Evolutionary conservation across 2,888 invertebrate species (phyloP).

Genomic region (Agonopterix subpropinquella): DNA sequence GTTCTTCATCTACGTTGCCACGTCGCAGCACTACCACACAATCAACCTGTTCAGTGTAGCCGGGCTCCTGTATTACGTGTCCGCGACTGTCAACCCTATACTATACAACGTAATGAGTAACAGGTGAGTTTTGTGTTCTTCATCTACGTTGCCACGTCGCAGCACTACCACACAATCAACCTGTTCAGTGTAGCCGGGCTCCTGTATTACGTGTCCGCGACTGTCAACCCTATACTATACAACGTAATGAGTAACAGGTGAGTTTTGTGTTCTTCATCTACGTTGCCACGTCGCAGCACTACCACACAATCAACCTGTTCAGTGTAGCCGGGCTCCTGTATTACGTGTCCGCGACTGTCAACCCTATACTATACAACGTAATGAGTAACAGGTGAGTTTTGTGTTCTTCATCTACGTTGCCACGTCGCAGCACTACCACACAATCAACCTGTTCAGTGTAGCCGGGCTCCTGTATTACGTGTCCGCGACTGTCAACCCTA

Average conservation of each 20-base stretch:
- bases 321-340: constrained; percentile 87
- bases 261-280: constrained; percentile 82
- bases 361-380: constrained; percentile 90
- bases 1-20: constrained; percentile 84
- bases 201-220: constrained; percentile 88
- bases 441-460: constrained; percentile 84
- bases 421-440: constrained; percentile 75
- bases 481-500: constrained; percentile 90
- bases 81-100: constrained; percentile 91
- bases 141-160: constrained; percentile 79
- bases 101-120: constrained; percentile 88
- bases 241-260: constrained; percentile 83
- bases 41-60: constrained; percentile 87
- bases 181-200: constrained; percentile 87
- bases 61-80: constrained; percentile 89
- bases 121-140: constrained; percentile 77
- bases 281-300: constrained; percentile 76
- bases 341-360: constrained; percentile 89
- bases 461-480: constrained; percentile 90
- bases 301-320: constrained; percentile 84
- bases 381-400: constrained; percentile 75
- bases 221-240: constrained; percentile 91
- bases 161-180: constrained; percentile 81
- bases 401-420: constrained; percentile 86
- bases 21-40: constrained; percentile 76